Evolutionary conservation across 2,113 vertebrate species (phyloP).

Genomic region (Gallinago undulata): DNA sequence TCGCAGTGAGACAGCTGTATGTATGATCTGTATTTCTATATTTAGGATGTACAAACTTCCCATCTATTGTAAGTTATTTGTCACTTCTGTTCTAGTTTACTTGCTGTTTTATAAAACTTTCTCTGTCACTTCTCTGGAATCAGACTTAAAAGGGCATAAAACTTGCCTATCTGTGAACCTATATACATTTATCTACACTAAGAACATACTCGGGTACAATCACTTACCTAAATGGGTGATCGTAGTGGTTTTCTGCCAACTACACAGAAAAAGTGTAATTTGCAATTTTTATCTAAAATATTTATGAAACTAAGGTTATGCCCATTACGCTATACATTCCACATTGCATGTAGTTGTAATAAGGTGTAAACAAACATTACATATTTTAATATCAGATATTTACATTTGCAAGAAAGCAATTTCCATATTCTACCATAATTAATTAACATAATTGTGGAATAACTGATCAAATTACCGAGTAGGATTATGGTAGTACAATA

Average conservation of each 20-base stretch:
- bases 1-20: neutral
- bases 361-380: neutral
- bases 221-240: neutral
- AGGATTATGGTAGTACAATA: neutral
- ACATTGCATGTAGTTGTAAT: neutral
- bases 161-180: neutral
- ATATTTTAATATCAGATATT: neutral
- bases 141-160: neutral
- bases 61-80: neutral
- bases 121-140: neutral
- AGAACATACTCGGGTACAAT: neutral
- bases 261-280: neutral
- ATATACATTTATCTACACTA: neutral
- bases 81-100: neutral
- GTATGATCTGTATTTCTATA: neutral
- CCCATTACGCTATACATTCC: neutral
- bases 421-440: neutral
- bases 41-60: neutral
- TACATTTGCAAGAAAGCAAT: neutral
- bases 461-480: neutral
- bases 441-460: neutral
- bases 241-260: neutral
- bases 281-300: neutral
- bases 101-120: neutral
- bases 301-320: neutral